A percentile compares a stretch with the other conserved stretches of the same genome.
These are phyloP conservation scores for Clarias laeviceps DNA, from an alignment of 2,797 vertebrate genomes.

Conservation along the genomic window DNA sequence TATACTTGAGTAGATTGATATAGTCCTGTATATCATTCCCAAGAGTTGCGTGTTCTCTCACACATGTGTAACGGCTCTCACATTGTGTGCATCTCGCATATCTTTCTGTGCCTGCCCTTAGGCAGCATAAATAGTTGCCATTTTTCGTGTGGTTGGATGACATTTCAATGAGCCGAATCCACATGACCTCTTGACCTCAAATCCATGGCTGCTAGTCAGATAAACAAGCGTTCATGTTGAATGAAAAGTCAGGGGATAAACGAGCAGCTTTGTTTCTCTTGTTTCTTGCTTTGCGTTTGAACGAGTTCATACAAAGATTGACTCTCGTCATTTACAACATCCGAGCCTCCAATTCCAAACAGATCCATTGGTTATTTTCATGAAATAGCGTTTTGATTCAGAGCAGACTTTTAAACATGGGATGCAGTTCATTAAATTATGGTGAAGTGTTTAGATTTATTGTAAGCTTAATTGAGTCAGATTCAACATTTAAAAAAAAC, in stretches of 20 bases:
- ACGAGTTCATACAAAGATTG: background rate
- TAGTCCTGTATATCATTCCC: background rate
- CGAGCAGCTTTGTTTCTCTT: constrained; percentile 4
- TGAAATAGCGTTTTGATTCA: background rate
- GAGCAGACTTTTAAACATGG: background rate
- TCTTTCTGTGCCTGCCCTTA: background rate
- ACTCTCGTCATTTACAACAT: background rate
- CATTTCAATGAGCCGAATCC: constrained; percentile 15
- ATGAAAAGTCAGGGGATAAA: constrained; percentile 4
- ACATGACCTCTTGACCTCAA: constrained; percentile 18
- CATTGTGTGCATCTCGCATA: constrained; percentile 11
- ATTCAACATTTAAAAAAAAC: background rate
- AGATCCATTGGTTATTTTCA: background rate
- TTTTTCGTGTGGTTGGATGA: constrained; percentile 22
- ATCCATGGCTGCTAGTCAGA: constrained; percentile 1
- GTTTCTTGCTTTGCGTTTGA: background rate
- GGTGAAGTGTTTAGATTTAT: background rate
- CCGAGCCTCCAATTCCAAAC: background rate
- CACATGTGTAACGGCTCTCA: background rate
- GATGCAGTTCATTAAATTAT: background rate
- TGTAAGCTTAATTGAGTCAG: background rate
- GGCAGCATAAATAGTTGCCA: constrained; percentile 28
- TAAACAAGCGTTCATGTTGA: background rate
- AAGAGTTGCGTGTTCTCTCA: background rate
- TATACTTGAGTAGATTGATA: background rate